Evolutionary conservation across 2,797 vertebrate species (phyloP).

Genomic region (Myotis vivesi): DNA sequence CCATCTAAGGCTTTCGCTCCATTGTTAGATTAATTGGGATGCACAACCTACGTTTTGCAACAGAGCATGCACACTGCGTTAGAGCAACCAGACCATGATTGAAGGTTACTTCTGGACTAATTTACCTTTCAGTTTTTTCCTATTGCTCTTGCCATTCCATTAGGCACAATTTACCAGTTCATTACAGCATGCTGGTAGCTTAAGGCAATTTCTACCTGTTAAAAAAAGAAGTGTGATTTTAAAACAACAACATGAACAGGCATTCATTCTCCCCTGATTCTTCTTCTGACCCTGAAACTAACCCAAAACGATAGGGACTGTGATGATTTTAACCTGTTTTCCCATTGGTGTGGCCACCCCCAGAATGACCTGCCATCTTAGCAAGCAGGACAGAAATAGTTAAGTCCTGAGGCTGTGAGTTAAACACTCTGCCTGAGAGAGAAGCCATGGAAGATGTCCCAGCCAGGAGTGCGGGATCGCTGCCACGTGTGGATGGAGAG

Average conservation of each 20-base stretch:
- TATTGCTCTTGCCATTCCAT: neutral
- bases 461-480: constrained; percentile 58
- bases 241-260: neutral
- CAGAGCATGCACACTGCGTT: neutral
- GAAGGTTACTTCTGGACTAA: neutral
- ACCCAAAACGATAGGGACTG: fast-evolving
- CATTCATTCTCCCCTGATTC: neutral
- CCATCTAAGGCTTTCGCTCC: neutral
- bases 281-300: neutral
- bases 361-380: neutral
- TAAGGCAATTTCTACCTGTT: constrained; percentile 33
- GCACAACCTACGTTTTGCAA: neutral
- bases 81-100: neutral
- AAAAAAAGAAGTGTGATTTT: neutral
- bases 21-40: constrained; percentile 34
- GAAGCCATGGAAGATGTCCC: constrained; percentile 12
- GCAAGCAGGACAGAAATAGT: constrained; percentile 50
- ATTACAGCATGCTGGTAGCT: neutral
- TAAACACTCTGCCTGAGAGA: neutral
- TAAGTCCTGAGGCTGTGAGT: constrained; percentile 33
- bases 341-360: neutral
- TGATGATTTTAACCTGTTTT: neutral
- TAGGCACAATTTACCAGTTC: neutral
- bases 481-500: constrained; percentile 48
- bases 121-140: neutral